Percentiles rank a stretch among this genome's conserved stretches.
These are phyloP conservation scores for Lepidurus arcticus DNA, from an alignment of 1,140 invertebrate species.

Conservation along the genomic window DNA sequence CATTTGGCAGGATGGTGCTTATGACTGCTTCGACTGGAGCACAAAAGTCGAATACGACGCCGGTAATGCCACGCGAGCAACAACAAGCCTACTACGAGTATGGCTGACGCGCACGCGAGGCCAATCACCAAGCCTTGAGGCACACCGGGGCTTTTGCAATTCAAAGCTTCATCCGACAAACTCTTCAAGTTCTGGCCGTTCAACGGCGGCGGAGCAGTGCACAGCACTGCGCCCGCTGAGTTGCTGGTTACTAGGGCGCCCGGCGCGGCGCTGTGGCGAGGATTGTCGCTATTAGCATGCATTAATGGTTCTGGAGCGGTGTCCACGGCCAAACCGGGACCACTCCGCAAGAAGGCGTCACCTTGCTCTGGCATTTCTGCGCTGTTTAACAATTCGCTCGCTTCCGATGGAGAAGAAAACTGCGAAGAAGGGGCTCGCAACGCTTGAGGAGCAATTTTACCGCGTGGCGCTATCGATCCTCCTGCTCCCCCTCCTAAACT, in stretches of 20 bases:
- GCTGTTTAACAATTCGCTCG: constrained; percentile 17
- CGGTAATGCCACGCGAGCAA: constrained; percentile 70
- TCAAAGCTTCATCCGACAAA: constrained; percentile 66
- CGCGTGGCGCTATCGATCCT: background rate
- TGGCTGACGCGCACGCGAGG: constrained; percentile 60
- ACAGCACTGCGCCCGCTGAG: constrained; percentile 52
- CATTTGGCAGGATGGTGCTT: constrained; percentile 33
- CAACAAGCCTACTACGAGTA: constrained; percentile 58
- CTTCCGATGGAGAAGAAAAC: constrained; percentile 6
- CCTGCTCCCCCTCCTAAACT: constrained; percentile 24
- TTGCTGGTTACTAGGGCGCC: constrained; percentile 39
- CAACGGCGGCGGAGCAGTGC: constrained; percentile 61
- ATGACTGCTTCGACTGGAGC: constrained; percentile 50
- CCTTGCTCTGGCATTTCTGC: constrained; percentile 20
- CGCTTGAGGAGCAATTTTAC: constrained; percentile 1
- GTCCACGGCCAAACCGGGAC: background rate
- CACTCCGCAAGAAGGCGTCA: background rate
- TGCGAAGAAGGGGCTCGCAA: constrained; percentile 45
- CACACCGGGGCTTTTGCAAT: constrained; percentile 67
- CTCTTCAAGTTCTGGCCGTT: constrained; percentile 61
- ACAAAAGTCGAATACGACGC: constrained; percentile 63
- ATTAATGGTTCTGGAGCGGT: background rate
- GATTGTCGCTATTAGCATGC: background rate
- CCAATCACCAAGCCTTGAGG: constrained; percentile 70
- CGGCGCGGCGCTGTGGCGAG: background rate